A percentile compares a stretch with the other conserved stretches of the same genome.
These are phyloP conservation scores for Notospermus geniculatus DNA, from an alignment of 1,140 invertebrate species.

Conservation along the genomic window DNA sequence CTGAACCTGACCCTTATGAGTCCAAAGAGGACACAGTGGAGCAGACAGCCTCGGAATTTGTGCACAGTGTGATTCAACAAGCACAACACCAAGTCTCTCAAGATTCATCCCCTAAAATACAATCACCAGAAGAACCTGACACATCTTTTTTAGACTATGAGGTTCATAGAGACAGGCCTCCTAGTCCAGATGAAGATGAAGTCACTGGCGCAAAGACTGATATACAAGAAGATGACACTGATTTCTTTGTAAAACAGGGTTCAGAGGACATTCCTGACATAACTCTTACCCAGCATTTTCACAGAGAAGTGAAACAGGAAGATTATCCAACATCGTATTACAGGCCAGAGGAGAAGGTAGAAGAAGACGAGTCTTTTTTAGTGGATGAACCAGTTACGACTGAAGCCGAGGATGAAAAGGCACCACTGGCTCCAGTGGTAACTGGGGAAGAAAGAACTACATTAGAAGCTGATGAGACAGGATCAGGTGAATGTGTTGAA, in stretches of 20 bases:
- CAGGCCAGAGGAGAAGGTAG: slow-evolving; percentile 28
- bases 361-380: slow-evolving; percentile 40
- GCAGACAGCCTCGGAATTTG: slow-evolving; percentile 27
- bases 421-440: neutral
- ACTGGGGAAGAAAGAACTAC: too few relatives aligned
- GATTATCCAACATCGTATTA: slow-evolving; percentile 31
- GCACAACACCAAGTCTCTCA: slow-evolving; percentile 8
- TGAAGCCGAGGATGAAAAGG: slow-evolving; percentile 16
- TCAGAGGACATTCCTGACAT: slow-evolving; percentile 67
- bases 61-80: slow-evolving; percentile 1
- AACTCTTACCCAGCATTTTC: slow-evolving; percentile 67
- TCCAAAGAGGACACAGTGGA: slow-evolving; percentile 28
- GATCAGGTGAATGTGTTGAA: too few relatives aligned
- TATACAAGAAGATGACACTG: neutral
- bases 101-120: slow-evolving; percentile 18
- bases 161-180: slow-evolving; percentile 7
- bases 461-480: too few relatives aligned
- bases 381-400: slow-evolving; percentile 1
- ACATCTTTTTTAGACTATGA: neutral
- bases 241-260: slow-evolving; percentile 39
- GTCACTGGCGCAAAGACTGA: neutral
- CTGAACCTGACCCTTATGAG: slow-evolving; percentile 23
- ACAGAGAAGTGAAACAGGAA: slow-evolving; percentile 60
- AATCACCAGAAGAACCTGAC: slow-evolving; percentile 7
- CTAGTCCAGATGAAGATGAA: slow-evolving; percentile 16